Base-by-base conservation (phyloP, 2,888 invertebrate species). In the Urechis unicinctus region DNA sequence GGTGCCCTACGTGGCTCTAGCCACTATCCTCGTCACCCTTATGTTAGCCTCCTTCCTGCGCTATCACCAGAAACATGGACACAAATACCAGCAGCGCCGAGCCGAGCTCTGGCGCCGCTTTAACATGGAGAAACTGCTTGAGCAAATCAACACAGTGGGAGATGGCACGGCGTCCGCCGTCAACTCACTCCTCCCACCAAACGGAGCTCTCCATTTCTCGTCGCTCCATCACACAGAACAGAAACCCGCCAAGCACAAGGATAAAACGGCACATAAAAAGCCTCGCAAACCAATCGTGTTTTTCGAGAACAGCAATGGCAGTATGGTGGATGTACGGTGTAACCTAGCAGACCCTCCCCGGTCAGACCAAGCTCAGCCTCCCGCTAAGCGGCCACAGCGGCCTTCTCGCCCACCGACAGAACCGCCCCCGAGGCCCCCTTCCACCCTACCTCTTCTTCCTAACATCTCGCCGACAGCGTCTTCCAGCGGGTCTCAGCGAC, bases 271-370 rank as follows among this genome's bases (percentile, higher is more conserved):
- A 21, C 46, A 29, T 6, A 22, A 31, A 22, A n/a, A 45, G n/a
- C 22, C 25, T 21, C 53, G 54, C 26, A 49, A 51, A 5, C 56
- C 56, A 2, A 45, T 62, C 21, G 52, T 43, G 4, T 62, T 61
- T 52, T 50, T 47, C 17, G 57, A 54, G 53, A 63, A 63, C 49
- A 21, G 30, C 28, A 63, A 63, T 53, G 63, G 63, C 25, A 62
- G 61, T 53, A 63, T 63, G 63, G 61, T 63, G 24, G 63, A 63
- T 50, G 53, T 63, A 13, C 45, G 63, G 30, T 59, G 59, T 36
- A 17, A 9, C 9, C 9, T 13, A 9, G 17, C 9, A 17, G 17
- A 9, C 9, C 17, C 17, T 17, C 9, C 9, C 9, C 36, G 9
- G 36, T 36, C 9, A 9, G 36, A 9, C 17, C 36, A 36, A 17